phyloP scores from a whole-genome alignment of 1,140 invertebrate species.

The Bombus difficillimus region DNA sequence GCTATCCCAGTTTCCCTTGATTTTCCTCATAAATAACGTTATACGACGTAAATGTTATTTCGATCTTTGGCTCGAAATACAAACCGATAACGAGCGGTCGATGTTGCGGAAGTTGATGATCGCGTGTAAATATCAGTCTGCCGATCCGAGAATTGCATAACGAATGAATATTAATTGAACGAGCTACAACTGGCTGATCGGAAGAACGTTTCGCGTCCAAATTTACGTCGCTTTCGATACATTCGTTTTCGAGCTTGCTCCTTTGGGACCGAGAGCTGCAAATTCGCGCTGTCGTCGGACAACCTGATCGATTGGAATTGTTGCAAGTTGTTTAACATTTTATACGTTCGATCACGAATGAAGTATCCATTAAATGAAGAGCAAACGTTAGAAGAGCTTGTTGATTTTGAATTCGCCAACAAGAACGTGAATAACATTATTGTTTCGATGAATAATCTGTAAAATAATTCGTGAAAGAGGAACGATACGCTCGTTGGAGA shows the following conservation, averaged over 20 bases:
- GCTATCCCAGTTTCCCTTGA: not conserved
- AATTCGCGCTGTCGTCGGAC: not conserved
- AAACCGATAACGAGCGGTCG: not conserved
- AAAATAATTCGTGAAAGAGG: not conserved
- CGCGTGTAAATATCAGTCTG: slow-evolving; percentile 13
- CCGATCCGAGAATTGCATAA: not conserved
- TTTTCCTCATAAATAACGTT: not conserved
- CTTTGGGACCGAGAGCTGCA: not conserved
- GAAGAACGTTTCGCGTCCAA: slow-evolving; percentile 2
- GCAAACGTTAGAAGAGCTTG: not conserved
- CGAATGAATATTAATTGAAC: slow-evolving; percentile 41
- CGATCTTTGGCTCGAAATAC: not conserved
- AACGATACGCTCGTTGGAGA: too few relatives aligned
- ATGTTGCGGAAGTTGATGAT: not conserved
- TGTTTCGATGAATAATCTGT: not conserved
- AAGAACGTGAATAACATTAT: not conserved
- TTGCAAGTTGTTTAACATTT: not conserved
- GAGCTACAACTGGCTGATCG: not conserved
- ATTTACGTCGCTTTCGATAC: slow-evolving; percentile 2
- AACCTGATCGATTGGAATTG: not conserved
- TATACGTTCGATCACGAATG: not conserved
- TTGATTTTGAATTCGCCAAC: not conserved
- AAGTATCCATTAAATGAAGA: not conserved
- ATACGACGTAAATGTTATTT: not conserved
- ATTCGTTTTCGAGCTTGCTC: slow-evolving; percentile 17